These are phyloP conservation scores for Diadophis punctatus DNA, from an alignment of 2,113 vertebrate genomes.

Conservation along the genomic window DNA sequence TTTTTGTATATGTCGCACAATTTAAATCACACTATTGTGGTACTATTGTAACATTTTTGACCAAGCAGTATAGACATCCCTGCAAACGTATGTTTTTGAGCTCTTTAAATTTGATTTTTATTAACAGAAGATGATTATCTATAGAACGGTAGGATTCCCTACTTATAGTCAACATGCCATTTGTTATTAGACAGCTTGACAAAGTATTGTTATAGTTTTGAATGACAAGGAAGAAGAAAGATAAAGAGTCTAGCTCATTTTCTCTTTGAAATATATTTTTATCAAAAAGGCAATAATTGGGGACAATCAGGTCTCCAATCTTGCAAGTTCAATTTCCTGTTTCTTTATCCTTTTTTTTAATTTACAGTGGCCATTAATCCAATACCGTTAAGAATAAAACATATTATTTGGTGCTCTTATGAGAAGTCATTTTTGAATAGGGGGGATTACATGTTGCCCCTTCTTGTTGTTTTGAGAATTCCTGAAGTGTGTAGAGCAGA, in stretches of 20 bases:
- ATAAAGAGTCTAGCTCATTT: background rate
- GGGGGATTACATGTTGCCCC: background rate
- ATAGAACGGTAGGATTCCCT: background rate
- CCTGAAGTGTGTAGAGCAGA: background rate
- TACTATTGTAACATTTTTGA: background rate
- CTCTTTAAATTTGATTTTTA: background rate
- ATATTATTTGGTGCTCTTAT: constrained; percentile 39
- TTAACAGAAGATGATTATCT: background rate
- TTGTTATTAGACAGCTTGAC: background rate
- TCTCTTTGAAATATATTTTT: background rate
- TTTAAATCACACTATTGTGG: background rate
- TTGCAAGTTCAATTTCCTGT: constrained; percentile 53
- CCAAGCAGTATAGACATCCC: background rate
- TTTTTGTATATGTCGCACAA: background rate
- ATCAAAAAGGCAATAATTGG: background rate
- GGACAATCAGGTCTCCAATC: constrained; percentile 18
- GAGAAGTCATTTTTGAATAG: constrained; percentile 26
- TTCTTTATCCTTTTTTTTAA: constrained; percentile 42
- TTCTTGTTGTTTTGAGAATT: background rate
- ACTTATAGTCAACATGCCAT: background rate
- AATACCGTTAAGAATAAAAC: constrained; percentile 26
- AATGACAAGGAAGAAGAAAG: background rate
- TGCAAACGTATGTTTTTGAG: background rate
- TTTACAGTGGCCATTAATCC: constrained; percentile 37
- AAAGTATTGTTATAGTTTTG: background rate